phyloP scores from a whole-genome alignment of 1,140 invertebrate genomes.

The Zaprionus lachaisei region DNA sequence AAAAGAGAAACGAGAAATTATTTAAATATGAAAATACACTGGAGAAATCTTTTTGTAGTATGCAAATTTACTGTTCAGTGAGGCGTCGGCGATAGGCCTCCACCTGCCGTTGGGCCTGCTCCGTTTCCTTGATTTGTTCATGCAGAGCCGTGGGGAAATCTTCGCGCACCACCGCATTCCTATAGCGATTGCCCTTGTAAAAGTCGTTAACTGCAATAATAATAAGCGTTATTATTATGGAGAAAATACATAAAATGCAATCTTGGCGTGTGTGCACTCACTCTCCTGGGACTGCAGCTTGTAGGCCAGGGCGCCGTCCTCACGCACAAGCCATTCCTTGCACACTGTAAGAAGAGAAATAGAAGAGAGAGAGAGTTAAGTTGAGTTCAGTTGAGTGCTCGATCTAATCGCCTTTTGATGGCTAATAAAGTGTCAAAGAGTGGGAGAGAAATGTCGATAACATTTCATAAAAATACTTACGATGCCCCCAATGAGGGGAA shows the following conservation, averaged over 20 bases:
- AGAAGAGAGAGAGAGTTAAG: background rate
- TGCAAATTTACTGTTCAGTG: constrained; percentile 69
- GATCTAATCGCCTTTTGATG: constrained; percentile 57
- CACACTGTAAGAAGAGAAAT: constrained; percentile 88
- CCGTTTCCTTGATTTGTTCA: constrained; percentile 92
- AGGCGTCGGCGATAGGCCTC: constrained; percentile 86
- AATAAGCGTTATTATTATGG: constrained; percentile 6
- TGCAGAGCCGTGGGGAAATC: constrained; percentile 93
- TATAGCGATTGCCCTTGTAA: constrained; percentile 93
- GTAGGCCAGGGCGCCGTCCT: constrained; percentile 95
- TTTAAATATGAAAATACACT: background rate
- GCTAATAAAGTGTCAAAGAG: constrained; percentile 37
- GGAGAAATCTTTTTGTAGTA: background rate
- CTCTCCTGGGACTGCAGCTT: constrained; percentile 96
- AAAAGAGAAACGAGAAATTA: constrained; percentile 5
- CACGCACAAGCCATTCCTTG: constrained; percentile 95
- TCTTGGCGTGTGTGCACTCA: constrained; percentile 85
- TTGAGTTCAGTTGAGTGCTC: background rate
- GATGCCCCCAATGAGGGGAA: constrained; percentile 36
- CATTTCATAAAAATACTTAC: constrained; percentile 58
- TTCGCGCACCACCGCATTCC: constrained; percentile 94
- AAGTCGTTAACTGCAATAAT: constrained; percentile 89
- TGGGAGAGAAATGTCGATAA: constrained; percentile 33
- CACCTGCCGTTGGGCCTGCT: constrained; percentile 87
- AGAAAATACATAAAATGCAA: constrained; percentile 32